Evolutionary conservation across 2,797 vertebrate species (phyloP).

Genomic region (Intellagama lesueurii): DNA sequence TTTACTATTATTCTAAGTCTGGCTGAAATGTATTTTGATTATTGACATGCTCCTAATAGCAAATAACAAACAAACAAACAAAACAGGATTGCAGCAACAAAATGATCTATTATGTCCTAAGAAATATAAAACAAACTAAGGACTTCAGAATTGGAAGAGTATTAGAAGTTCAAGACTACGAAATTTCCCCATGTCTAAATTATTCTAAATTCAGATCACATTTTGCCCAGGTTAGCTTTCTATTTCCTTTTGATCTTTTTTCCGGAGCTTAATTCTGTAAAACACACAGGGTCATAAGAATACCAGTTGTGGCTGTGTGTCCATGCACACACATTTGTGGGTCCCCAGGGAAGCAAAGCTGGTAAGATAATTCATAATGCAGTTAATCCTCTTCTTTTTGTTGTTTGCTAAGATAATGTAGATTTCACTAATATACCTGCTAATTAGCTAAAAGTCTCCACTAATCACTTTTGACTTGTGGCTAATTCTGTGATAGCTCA

Average conservation of each 20-base stretch:
- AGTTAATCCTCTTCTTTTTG: constrained; percentile 1
- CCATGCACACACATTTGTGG: not conserved
- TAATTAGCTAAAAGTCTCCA: not conserved
- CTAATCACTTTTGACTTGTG: not conserved
- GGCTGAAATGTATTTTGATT: not conserved
- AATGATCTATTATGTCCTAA: not conserved
- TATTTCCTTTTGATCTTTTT: not conserved
- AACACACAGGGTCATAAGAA: not conserved
- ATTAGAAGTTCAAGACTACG: not conserved
- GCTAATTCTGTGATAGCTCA: constrained; percentile 12
- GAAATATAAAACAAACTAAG: not conserved
- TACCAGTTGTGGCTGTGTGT: not conserved
- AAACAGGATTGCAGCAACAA: not conserved
- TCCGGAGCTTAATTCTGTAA: not conserved
- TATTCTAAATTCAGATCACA: not conserved
- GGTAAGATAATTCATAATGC: not conserved
- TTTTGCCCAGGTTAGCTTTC: not conserved
- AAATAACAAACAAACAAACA: not conserved
- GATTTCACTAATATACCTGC: constrained; percentile 12
- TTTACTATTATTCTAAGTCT: not conserved
- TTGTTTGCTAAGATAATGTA: constrained; percentile 12
- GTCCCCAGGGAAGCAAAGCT: not conserved
- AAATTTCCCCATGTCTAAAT: not conserved
- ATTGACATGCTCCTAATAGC: not conserved
- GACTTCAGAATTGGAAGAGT: not conserved